phyloP scores from a whole-genome alignment of 2,888 invertebrate species.

The Dysmachus trigonus region DNA sequence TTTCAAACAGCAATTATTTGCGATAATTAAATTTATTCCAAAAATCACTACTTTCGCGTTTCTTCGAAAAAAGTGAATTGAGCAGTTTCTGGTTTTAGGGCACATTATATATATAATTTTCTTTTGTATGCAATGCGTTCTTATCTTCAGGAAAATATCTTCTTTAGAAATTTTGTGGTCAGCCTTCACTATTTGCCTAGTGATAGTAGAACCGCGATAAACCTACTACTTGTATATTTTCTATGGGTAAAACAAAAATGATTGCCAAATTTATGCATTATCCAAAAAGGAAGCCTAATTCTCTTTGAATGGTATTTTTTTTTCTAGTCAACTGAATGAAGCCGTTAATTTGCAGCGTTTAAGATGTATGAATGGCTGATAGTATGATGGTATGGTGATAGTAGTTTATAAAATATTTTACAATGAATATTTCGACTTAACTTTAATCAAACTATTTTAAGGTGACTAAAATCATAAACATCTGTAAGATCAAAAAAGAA shows the following conservation, averaged over 20 bases:
- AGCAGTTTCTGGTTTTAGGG: background rate
- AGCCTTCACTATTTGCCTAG: background rate
- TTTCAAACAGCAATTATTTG: too few relatives aligned
- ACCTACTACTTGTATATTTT: background rate
- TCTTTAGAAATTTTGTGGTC: background rate
- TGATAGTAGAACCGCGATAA: background rate
- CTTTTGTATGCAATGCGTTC: background rate
- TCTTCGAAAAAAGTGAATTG: background rate
- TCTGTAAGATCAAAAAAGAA: background rate
- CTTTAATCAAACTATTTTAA: too few relatives aligned
- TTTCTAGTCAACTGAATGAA: background rate
- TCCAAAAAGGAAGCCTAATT: background rate
- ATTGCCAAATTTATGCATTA: background rate
- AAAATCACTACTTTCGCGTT: background rate
- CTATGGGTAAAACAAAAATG: background rate
- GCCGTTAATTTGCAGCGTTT: background rate
- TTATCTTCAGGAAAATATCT: too few relatives aligned
- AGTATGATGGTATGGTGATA: too few relatives aligned
- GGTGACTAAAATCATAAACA: background rate
- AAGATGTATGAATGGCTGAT: too few relatives aligned
- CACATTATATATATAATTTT: background rate
- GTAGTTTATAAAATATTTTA: too few relatives aligned
- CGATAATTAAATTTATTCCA: background rate
- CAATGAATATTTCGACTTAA: too few relatives aligned
- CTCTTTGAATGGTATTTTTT: background rate